These are phyloP conservation scores for Heliconius sara DNA, from an alignment of 2,888 invertebrate genomes.

Conservation along the genomic window DNA sequence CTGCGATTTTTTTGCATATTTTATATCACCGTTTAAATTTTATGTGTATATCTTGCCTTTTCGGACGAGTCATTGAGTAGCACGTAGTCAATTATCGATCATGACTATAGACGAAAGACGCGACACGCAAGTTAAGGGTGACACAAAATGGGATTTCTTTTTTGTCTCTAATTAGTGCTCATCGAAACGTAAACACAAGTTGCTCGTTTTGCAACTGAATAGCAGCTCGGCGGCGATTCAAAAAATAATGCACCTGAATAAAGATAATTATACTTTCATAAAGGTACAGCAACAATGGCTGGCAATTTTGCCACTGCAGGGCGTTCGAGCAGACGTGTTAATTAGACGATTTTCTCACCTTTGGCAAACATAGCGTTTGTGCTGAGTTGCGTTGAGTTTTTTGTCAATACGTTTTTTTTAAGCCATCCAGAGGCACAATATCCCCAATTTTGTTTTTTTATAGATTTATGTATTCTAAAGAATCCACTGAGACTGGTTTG, in stretches of 20 bases:
- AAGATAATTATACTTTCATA: slow-evolving; percentile 78
- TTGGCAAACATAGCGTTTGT: slow-evolving; percentile 62
- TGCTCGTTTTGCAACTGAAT: slow-evolving; percentile 73
- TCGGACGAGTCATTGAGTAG: slow-evolving; percentile 40
- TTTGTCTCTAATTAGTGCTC: slow-evolving; percentile 72
- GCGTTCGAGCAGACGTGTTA: slow-evolving; percentile 66
- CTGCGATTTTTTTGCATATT: slow-evolving; percentile 53
- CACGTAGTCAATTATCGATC: slow-evolving; percentile 65
- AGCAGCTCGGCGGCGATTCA: slow-evolving; percentile 59
- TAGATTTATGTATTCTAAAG: slow-evolving; percentile 22
- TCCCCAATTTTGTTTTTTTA: slow-evolving; percentile 24
- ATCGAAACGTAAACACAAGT: slow-evolving; percentile 72
- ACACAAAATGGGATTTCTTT: slow-evolving; percentile 49
- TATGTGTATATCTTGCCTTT: slow-evolving; percentile 38
- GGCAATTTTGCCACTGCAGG: slow-evolving; percentile 63
- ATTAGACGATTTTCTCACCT: slow-evolving; percentile 83
- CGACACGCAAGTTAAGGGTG: slow-evolving; percentile 33
- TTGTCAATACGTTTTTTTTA: slow-evolving; percentile 34
- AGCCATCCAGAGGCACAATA: slow-evolving; percentile 17
- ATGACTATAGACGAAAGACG: slow-evolving; percentile 62
- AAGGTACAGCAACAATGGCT: slow-evolving; percentile 65
- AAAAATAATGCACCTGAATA: slow-evolving; percentile 75
- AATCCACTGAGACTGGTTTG: slow-evolving; percentile 7
- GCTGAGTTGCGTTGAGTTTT: slow-evolving; percentile 42
- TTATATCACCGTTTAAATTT: slow-evolving; percentile 60